Conservation (phyloP, 2,797 vertebrate genomes). For the Hippocampus kuda region DNA sequence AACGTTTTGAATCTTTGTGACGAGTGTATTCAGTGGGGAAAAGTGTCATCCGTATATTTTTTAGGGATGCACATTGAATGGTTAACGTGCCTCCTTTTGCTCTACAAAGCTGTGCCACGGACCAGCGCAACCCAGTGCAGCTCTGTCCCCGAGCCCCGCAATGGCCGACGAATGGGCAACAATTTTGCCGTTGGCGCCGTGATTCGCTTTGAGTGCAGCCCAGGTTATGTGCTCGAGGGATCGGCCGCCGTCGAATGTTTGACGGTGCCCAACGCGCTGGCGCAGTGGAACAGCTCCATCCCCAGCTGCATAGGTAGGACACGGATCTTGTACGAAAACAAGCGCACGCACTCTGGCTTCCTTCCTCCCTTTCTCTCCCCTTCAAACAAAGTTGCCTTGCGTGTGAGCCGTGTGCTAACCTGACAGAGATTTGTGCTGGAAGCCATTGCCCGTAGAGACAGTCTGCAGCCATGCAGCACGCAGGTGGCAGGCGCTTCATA, state of each 20-base stretch:
- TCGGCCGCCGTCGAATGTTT: conserved; percentile 85
- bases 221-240: conserved; percentile 90
- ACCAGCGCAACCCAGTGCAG: conserved; percentile 97
- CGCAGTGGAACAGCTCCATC: conserved; percentile 94
- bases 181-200: conserved; percentile 92
- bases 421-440: conserved; percentile 42
- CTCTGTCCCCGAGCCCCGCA: conserved; percentile 93
- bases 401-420: conserved; percentile 20
- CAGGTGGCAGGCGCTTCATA: conserved; percentile 47
- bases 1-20: too few relatives aligned
- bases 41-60: neutral
- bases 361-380: neutral
- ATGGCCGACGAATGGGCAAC: conserved; percentile 88
- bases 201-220: conserved; percentile 91
- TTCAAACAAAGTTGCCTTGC: conserved; percentile 13
- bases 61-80: neutral
- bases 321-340: conserved; percentile 14
- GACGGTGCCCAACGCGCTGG: conserved; percentile 84
- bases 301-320: conserved; percentile 88
- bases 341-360: neutral
- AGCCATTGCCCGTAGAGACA: conserved; percentile 31
- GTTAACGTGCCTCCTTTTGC: neutral
- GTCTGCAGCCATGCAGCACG: conserved; percentile 32
- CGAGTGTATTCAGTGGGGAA: too few relatives aligned
- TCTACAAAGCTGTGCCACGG: conserved; percentile 80